Conservation (phyloP, 2,797 vertebrate species). For the Octomys mimax region DNA sequence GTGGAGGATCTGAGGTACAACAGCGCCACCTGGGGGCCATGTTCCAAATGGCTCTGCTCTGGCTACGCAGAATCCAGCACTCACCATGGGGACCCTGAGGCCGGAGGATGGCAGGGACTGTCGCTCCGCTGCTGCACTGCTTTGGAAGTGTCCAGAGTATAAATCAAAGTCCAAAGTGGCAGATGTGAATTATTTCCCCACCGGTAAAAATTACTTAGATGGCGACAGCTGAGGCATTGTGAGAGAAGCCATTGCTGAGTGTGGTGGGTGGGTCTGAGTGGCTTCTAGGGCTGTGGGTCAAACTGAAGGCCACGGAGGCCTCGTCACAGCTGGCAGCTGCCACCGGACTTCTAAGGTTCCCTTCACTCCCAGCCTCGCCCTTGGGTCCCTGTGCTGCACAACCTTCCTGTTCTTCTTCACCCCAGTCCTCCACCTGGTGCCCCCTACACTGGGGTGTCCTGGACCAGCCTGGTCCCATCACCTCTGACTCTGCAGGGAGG, state of each 20-base stretch:
- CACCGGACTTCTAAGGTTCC: not conserved
- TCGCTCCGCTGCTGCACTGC: not conserved
- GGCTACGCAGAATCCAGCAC: not conserved
- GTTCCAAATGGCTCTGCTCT: accelerated
- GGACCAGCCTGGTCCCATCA: too few relatives aligned
- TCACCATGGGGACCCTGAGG: not conserved
- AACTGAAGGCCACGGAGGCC: not conserved
- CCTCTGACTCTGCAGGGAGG: not conserved
- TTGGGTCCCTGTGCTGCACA: not conserved
- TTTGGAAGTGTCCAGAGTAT: not conserved
- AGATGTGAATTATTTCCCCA: not conserved
- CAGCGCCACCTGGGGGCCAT: constrained; percentile 86
- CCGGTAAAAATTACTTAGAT: not conserved
- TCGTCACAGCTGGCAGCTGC: not conserved
- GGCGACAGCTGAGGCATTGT: accelerated
- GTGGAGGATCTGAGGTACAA: constrained; percentile 62
- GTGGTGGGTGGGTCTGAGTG: too few relatives aligned
- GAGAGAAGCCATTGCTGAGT: not conserved
- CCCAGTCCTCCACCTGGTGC: not conserved
- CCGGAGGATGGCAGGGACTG: not conserved
- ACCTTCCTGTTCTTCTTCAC: not conserved
- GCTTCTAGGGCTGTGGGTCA: not conserved
- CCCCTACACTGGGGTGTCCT: not conserved
- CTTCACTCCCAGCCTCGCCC: accelerated
- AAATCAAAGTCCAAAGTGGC: not conserved